phyloP scores from a whole-genome alignment of 2,113 vertebrate genomes.

The Pangasianodon gigas region DNA sequence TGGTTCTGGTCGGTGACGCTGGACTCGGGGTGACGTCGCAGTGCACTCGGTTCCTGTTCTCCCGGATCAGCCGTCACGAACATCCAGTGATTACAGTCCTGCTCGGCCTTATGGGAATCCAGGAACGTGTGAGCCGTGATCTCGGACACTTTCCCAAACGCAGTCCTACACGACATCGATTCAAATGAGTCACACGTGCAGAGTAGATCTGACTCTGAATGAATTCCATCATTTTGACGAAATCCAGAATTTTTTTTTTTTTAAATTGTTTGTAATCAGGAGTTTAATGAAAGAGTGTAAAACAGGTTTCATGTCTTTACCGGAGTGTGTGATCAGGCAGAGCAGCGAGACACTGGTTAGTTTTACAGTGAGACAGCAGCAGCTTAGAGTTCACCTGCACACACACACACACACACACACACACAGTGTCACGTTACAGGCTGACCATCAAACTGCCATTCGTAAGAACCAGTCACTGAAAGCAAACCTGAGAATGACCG shows the following conservation, averaged over 20 bases:
- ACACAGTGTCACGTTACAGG: not conserved
- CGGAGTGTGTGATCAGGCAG: constrained; percentile 77
- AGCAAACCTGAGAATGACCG: not conserved
- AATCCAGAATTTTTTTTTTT: not conserved
- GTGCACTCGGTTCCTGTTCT: constrained; percentile 54
- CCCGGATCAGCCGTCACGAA: constrained; percentile 77
- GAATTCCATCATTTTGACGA: not conserved
- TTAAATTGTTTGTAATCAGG: not conserved
- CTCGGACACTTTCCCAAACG: constrained; percentile 85
- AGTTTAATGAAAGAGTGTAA: not conserved
- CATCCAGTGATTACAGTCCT: constrained; percentile 85
- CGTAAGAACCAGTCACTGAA: not conserved
- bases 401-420: constrained; percentile 29
- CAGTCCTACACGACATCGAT: constrained; percentile 72
- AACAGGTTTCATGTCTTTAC: constrained; percentile 64
- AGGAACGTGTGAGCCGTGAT: constrained; percentile 84
- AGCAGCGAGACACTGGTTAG: constrained; percentile 82
- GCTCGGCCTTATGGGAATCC: constrained; percentile 82
- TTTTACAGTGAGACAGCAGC: constrained; percentile 82
- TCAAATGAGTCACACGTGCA: not conserved
- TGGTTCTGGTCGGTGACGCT: constrained; percentile 27
- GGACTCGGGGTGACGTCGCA: constrained; percentile 47
- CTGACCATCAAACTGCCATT: not conserved
- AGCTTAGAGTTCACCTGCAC: constrained; percentile 80
- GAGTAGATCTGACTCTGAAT: not conserved